phyloP scores from a whole-genome alignment of 2,113 vertebrate genomes.

The Ictalurus furcatus region DNA sequence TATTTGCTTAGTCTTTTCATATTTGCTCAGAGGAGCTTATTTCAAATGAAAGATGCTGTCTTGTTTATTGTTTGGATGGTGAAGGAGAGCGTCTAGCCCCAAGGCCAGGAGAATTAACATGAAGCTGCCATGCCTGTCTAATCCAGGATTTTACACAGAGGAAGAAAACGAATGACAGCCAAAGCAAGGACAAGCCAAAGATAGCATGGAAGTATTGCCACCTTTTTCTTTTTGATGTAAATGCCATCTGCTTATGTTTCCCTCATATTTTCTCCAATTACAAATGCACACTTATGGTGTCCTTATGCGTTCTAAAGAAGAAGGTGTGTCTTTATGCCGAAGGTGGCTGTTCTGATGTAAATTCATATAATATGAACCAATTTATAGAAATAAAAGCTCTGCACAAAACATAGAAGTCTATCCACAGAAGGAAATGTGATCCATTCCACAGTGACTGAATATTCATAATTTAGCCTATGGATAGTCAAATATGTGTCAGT shows the following conservation, averaged over 20 bases:
- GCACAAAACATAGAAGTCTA: not conserved
- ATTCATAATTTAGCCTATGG: not conserved
- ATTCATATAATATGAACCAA: not conserved
- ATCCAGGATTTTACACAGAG: constrained; percentile 50
- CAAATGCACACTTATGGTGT: not conserved
- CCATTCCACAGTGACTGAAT: not conserved
- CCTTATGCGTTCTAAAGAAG: not conserved
- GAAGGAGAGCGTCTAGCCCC: constrained; percentile 44
- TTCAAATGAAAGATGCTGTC: constrained; percentile 42
- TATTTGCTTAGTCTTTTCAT: constrained; percentile 53
- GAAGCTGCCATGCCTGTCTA: constrained; percentile 39
- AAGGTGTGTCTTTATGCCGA: not conserved
- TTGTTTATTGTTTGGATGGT: constrained; percentile 58
- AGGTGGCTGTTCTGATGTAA: not conserved
- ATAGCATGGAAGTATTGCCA: constrained; percentile 38
- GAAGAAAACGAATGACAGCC: constrained; percentile 21
- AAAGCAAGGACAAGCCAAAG: constrained; percentile 43
- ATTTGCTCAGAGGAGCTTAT: constrained; percentile 52
- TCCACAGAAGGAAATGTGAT: not conserved
- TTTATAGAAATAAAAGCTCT: not conserved
- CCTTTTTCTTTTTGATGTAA: constrained; percentile 43
- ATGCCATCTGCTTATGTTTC: constrained; percentile 37
- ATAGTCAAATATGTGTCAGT: constrained; percentile 10
- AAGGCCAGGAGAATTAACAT: constrained; percentile 49
- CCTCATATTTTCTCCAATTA: constrained; percentile 8